Percentiles rank a stretch among this genome's conserved stretches.
Evolutionary conservation across 2,797 vertebrate genomes (phyloP).

Genomic region (Semotilus atromaculatus): DNA sequence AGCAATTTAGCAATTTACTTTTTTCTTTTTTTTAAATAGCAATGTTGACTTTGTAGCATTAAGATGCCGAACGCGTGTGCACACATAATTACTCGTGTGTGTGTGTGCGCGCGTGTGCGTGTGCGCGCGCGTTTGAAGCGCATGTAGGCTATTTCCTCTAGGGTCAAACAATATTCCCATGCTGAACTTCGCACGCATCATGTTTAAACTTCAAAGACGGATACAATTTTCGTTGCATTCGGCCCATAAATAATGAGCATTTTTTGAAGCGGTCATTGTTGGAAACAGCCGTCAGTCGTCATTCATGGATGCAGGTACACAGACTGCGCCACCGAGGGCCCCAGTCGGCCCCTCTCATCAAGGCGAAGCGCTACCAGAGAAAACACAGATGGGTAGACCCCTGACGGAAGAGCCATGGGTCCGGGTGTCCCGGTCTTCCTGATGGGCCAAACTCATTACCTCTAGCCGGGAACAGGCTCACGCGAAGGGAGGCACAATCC

Average conservation of each 20-base stretch:
- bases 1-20: neutral
- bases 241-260: conserved; percentile 48
- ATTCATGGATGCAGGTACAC: conserved; percentile 53
- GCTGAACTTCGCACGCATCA: conserved; percentile 39
- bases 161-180: conserved; percentile 6
- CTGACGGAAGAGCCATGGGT: conserved; percentile 59
- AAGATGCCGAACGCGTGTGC: neutral
- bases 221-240: conserved; percentile 14
- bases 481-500: conserved; percentile 56
- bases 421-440: conserved; percentile 57
- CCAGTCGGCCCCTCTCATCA: conserved; percentile 57
- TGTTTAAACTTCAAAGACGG: conserved; percentile 36
- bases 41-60: neutral
- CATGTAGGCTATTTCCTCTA: conserved; percentile 11
- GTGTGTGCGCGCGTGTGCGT: neutral
- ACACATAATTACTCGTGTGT: neutral
- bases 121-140: neutral
- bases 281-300: conserved; percentile 51
- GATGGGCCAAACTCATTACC: conserved; percentile 58
- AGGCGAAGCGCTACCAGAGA: conserved; percentile 53
- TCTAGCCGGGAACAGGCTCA: conserved; percentile 57
- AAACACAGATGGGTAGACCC: conserved; percentile 66
- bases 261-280: conserved; percentile 44
- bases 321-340: conserved; percentile 51
- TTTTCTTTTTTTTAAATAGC: neutral